Conservation (phyloP, 1,140 invertebrate genomes). For the Drosophila arizonae region DNA sequence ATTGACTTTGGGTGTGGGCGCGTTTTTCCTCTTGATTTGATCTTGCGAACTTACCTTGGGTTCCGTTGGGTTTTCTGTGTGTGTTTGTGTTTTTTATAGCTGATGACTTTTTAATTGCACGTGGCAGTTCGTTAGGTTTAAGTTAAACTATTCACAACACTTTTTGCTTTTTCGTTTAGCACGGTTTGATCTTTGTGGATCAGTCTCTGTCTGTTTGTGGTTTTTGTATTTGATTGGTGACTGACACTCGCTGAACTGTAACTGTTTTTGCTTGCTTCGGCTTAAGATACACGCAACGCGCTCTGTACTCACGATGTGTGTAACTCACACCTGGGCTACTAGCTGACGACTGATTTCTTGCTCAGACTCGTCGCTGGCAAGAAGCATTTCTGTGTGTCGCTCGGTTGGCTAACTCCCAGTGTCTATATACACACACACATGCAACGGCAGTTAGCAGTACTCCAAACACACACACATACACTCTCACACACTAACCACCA, state of each 20-base stretch:
- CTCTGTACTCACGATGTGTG: constrained; percentile 65
- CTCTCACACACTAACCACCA: constrained; percentile 28
- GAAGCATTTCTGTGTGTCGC: constrained; percentile 74
- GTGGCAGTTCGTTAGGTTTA: constrained; percentile 9
- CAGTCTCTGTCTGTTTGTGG: constrained; percentile 29
- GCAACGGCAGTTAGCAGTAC: constrained; percentile 4
- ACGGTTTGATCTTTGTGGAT: constrained; percentile 34
- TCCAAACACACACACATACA: constrained; percentile 21
- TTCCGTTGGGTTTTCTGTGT: constrained; percentile 36
- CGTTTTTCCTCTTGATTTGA: constrained; percentile 14
- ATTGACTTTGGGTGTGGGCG: constrained; percentile 64
- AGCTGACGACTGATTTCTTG: constrained; percentile 79
- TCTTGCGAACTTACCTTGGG: constrained; percentile 61
- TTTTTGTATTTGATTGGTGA: constrained; percentile 4
- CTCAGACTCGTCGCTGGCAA: constrained; percentile 67
- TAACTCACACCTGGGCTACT: constrained; percentile 80
- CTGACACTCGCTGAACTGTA: constrained; percentile 27
- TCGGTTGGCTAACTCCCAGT: constrained; percentile 54
- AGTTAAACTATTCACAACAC: constrained; percentile 30
- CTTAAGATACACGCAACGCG: constrained; percentile 38
- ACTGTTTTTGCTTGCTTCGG: constrained; percentile 6
- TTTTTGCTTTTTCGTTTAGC: constrained; percentile 26
- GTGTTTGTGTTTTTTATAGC: constrained; percentile 39
- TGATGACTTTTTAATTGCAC: constrained; percentile 70
- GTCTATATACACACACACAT: constrained; percentile 42